A percentile compares a stretch with the other conserved stretches of the same genome.
Conservation (phyloP, 1,140 invertebrate species). For the Mamestra configurata region DNA sequence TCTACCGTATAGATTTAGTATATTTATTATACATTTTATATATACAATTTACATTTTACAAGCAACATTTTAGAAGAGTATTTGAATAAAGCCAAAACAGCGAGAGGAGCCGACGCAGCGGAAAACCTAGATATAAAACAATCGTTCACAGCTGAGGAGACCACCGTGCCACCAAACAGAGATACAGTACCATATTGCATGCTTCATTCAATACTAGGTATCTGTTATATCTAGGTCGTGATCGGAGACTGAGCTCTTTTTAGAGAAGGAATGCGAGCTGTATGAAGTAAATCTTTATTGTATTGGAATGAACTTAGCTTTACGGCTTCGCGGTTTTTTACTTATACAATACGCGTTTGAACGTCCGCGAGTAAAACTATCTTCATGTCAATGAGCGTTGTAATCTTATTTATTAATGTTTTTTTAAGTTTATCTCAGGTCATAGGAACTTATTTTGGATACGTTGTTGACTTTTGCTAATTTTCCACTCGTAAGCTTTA, state of each 20-base stretch:
- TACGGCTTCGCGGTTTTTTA: background rate
- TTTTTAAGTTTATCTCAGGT: background rate
- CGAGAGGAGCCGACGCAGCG: background rate
- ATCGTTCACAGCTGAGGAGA: background rate
- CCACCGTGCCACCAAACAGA: background rate
- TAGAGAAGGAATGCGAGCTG: constrained; percentile 8
- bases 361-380: constrained; percentile 4
- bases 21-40: no score
- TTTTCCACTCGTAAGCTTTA: background rate
- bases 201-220: background rate
- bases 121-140: background rate
- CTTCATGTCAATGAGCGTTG: constrained; percentile 1
- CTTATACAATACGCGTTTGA: background rate
- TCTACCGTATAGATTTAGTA: background rate
- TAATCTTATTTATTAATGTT: background rate
- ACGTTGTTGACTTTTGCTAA: background rate
- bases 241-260: background rate
- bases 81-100: constrained; percentile 8
- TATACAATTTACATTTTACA: background rate
- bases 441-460: background rate
- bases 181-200: background rate
- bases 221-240: background rate
- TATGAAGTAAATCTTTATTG: background rate
- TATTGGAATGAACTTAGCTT: constrained; percentile 23
- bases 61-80: background rate